Conservation (phyloP, 2,888 invertebrate species). For the Epicampocera succincta region DNA sequence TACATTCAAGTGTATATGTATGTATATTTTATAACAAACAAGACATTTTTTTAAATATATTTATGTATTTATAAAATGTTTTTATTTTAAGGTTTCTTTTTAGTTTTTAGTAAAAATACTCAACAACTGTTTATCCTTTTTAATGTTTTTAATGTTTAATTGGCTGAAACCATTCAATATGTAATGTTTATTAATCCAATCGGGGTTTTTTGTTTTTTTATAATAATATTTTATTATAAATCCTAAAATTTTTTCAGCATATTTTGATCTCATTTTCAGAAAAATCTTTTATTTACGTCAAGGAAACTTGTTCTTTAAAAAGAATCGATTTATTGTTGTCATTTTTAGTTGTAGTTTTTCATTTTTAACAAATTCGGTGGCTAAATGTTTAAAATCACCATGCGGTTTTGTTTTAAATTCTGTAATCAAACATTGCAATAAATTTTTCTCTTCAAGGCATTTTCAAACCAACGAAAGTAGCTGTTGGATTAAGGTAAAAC, state of each 20-base stretch:
- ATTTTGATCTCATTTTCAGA: constrained; percentile 62
- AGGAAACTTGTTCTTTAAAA: constrained; percentile 38
- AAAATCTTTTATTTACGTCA: constrained; percentile 30
- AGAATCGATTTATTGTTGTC: constrained; percentile 16
- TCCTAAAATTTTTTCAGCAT: constrained; percentile 57
- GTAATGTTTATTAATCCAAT: constrained; percentile 70
- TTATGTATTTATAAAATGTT: constrained; percentile 65
- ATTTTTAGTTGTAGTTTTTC: constrained; percentile 13
- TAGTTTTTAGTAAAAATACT: constrained; percentile 79
- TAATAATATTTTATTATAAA: constrained; percentile 13
- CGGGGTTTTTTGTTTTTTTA: constrained; percentile 68
- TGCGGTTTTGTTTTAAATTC: constrained; percentile 12
- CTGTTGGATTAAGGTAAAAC: neutral
- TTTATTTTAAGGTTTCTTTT: constrained; percentile 42
- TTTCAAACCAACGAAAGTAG: constrained; percentile 33
- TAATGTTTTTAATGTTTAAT: constrained; percentile 62
- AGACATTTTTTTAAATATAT: constrained; percentile 39
- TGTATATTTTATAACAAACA: constrained; percentile 64
- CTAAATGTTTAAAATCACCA: constrained; percentile 42
- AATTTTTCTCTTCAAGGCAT: constrained; percentile 35
- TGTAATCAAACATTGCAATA: constrained; percentile 20
- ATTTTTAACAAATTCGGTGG: constrained; percentile 53
- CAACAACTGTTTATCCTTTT: constrained; percentile 76
- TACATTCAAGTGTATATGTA: constrained; percentile 49
- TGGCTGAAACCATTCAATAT: constrained; percentile 81